Evolutionary conservation across 2,888 invertebrate species (phyloP).

Genomic region (Thereva nobilitata): DNA sequence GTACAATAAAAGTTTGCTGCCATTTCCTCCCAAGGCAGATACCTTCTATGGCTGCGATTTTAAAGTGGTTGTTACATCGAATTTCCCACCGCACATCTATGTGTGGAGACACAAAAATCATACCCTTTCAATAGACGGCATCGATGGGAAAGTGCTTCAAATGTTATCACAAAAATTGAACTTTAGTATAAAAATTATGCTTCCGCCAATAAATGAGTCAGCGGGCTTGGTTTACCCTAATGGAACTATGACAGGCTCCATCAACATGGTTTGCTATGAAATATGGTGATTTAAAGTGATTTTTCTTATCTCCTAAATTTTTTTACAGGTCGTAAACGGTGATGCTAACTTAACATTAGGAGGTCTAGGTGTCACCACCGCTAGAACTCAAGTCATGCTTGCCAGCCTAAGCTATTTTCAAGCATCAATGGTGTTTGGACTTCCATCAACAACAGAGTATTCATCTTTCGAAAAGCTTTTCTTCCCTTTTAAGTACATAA

Average conservation of each 20-base stretch:
- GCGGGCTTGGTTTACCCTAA: constrained; percentile 24
- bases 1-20: background rate
- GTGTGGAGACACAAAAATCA: constrained; percentile 3
- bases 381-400: constrained; percentile 12
- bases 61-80: constrained; percentile 25
- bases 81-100: constrained; percentile 34
- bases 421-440: constrained; percentile 25
- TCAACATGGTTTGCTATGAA: constrained; percentile 17
- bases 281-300: too few species aligned
- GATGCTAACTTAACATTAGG: constrained; percentile 37
- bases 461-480: constrained; percentile 35
- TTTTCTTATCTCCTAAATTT: background rate
- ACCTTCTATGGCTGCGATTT: constrained; percentile 37
- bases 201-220: background rate
- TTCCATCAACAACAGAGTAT: constrained; percentile 28
- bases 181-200: constrained; percentile 24
- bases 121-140: constrained; percentile 11
- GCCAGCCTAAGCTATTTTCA: constrained; percentile 22
- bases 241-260: constrained; percentile 37
- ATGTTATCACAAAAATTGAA: constrained; percentile 36
- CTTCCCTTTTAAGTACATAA: constrained; percentile 28
- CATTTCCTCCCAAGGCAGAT: constrained; percentile 38
- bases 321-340: constrained; percentile 25
- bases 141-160: constrained; percentile 38
- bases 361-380: constrained; percentile 10